These are phyloP conservation scores for Halictus rubicundus DNA, from an alignment of 1,140 invertebrate genomes.

Conservation along the genomic window DNA sequence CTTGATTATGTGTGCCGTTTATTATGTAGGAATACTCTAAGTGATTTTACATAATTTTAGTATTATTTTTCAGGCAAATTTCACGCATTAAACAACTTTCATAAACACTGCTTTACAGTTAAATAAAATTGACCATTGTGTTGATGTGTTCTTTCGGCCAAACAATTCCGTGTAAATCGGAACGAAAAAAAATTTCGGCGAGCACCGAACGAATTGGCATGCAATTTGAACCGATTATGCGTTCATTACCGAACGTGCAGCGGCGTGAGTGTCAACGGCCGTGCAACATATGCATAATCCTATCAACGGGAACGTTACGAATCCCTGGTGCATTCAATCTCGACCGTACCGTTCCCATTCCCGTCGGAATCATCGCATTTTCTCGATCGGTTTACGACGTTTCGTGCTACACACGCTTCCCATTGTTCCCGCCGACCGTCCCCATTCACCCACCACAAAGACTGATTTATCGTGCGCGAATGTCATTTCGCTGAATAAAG, in stretches of 20 bases:
- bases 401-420: not conserved
- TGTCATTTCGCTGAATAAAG: slow-evolving; percentile 11
- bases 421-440: not conserved
- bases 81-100: too few relatives aligned
- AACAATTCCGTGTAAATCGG: too few relatives aligned
- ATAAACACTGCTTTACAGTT: too few relatives aligned
- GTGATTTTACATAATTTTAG: too few relatives aligned
- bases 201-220: slow-evolving; percentile 12
- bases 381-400: slow-evolving; percentile 16
- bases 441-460: not conserved
- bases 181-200: too few relatives aligned
- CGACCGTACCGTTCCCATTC: slow-evolving; percentile 43
- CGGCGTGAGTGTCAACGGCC: not conserved
- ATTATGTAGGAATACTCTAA: too few relatives aligned
- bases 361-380: slow-evolving; percentile 31
- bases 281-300: slow-evolving; percentile 24
- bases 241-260: slow-evolving; percentile 30
- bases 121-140: too few relatives aligned
- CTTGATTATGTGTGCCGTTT: too few relatives aligned
- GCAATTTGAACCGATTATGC: slow-evolving; percentile 37
- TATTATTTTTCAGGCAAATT: too few relatives aligned
- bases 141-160: too few relatives aligned
- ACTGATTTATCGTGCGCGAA: not conserved
- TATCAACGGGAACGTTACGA: slow-evolving; percentile 21
- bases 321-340: slow-evolving; percentile 16